Conservation (phyloP, 2,113 vertebrate genomes). For the Phrynosoma blainvillii region DNA sequence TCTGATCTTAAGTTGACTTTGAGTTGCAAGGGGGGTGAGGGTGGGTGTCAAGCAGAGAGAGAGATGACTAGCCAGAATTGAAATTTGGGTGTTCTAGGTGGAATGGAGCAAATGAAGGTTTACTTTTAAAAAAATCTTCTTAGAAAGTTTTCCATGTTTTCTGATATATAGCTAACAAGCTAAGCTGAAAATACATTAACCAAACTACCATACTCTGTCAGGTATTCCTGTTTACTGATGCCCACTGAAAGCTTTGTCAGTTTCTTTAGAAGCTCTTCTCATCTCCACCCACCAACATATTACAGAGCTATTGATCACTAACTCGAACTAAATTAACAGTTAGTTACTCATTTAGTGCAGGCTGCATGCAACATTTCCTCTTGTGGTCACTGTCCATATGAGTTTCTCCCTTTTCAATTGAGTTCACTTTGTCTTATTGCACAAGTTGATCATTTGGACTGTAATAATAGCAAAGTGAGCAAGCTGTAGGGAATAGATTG, state of each 20-base stretch:
- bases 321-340: constrained; percentile 43
- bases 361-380: constrained; percentile 21
- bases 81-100: constrained; percentile 8
- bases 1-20: neutral
- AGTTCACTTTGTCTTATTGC: neutral
- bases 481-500: no score
- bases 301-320: neutral
- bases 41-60: neutral
- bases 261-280: constrained; percentile 37
- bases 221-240: constrained; percentile 57
- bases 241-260: constrained; percentile 58
- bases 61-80: constrained; percentile 15
- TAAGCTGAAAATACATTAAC: constrained; percentile 61
- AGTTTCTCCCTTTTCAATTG: neutral
- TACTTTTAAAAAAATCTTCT: constrained; percentile 55
- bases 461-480: no score
- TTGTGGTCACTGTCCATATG: constrained; percentile 13
- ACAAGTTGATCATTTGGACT: neutral
- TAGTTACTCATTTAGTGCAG: constrained; percentile 29
- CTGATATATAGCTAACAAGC: constrained; percentile 60
- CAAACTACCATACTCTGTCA: constrained; percentile 47
- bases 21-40: neutral
- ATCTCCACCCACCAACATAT: neutral
- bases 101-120: constrained; percentile 39
- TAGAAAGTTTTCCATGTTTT: constrained; percentile 51